Evolutionary conservation across 1,140 invertebrate genomes (phyloP).

Genomic region (Aradophagus sp.): DNA sequence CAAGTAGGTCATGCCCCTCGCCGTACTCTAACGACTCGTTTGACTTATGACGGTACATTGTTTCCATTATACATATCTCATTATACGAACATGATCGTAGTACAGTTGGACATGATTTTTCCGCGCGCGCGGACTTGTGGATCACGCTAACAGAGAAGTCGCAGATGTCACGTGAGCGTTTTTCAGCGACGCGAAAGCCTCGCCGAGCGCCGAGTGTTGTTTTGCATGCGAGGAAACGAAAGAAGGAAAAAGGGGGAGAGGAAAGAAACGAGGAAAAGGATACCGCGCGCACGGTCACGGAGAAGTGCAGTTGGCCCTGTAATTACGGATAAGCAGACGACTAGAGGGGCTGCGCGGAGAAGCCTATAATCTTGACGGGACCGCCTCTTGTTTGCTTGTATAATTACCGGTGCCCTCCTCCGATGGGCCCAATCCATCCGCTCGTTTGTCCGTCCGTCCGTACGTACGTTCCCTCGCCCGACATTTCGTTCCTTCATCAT

Average conservation of each 20-base stretch:
- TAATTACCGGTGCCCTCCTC: conserved; percentile 70
- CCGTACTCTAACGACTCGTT: conserved; percentile 8
- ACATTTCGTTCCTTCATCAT: conserved; percentile 60
- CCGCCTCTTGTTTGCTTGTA: conserved; percentile 73
- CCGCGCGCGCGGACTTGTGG: conserved; percentile 1
- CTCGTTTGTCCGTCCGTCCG: conserved; percentile 55
- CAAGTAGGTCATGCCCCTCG: conserved; percentile 12
- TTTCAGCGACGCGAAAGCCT: conserved; percentile 17
- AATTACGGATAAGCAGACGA: conserved; percentile 68
- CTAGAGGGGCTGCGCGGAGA: conserved; percentile 57
- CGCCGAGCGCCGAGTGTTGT: conserved; percentile 29
- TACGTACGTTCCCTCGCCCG: conserved; percentile 55
- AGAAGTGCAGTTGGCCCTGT: conserved; percentile 68
- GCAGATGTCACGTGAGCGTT: too few relatives aligned
- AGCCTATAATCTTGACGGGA: conserved; percentile 70
- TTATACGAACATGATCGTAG: conserved; percentile 19
- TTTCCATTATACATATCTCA: conserved; percentile 31
- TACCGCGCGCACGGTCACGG: conserved; percentile 53
- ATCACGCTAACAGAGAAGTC: too few relatives aligned
- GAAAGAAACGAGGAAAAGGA: conserved; percentile 49
- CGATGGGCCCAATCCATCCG: conserved; percentile 65
- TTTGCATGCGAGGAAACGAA: conserved; percentile 48
- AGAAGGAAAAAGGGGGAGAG: conserved; percentile 43
- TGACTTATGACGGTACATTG: conserved; percentile 34
- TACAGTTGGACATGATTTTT: conserved; percentile 11